Base-by-base conservation (phyloP, 2,113 vertebrate genomes). In the Columba janthina region DNA sequence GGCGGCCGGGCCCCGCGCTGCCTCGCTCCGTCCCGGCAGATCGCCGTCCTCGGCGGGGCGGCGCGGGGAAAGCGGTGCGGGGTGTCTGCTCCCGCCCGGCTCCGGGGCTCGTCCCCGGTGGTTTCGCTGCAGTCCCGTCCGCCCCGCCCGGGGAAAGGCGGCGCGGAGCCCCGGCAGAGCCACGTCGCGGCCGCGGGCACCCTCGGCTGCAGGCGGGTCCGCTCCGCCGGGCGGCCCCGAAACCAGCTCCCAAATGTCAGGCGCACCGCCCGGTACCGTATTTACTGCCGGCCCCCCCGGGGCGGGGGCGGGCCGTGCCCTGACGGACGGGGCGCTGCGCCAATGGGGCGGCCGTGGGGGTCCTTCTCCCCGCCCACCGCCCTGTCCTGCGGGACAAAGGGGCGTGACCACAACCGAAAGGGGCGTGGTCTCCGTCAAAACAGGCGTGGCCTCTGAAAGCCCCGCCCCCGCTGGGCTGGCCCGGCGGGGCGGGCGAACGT, bases 401-500 rank as follows among this genome's bases (percentile, higher is more conserved):
- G 90, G 94, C 7, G 57, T 7, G 31, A 11, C 1, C 8, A 6
- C 3, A 1, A 5, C 2, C 0, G 1, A 28, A 38, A 6, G 34
- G 2, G 72, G 74, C 57, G 89, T 14, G 61, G 8, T 1, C 20
- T 10, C 1, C 0, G 3, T 0, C 0, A 1, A 7, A 42, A 3
- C 0, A 0, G 85, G 93, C 58, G 70, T 34, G 74, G 18, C 1
- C 32, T 0, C 1, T 1, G 0, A 5, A 17, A 11, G 11, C 13
- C 54, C 18, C 74, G 34, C 58, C 74, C 42, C 3, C n/a, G 2
- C 3, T 11, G 31, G 40, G 34, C 40, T 15, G 64, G 6, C 44
- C 34, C 53, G 73, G 25, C 15, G 38, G 85, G 73, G 54, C 6
- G 34, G 40, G 31, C 57, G 24, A 73, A 54, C 89, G 86, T 90